phyloP scores from a whole-genome alignment of 2,888 invertebrate genomes.

The Dorcus parallelipipedus region DNA sequence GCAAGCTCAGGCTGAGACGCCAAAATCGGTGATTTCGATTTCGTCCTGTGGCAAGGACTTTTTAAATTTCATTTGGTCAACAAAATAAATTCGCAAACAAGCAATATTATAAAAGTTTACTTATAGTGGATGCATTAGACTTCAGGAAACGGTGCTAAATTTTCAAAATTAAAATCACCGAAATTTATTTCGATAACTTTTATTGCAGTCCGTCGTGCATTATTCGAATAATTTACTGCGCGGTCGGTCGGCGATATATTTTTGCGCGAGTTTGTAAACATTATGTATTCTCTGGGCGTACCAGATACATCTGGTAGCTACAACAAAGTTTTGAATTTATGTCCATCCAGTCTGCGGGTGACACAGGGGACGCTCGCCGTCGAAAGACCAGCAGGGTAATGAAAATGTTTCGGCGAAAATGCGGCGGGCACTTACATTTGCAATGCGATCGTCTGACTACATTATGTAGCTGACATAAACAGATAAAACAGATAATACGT shows the following conservation, averaged over 20 bases:
- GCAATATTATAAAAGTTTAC: too few relatives aligned
- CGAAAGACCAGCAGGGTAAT: constrained; percentile 3
- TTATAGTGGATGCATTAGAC: too few relatives aligned
- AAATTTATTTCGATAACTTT: too few relatives aligned
- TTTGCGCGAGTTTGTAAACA: neutral
- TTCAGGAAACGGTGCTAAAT: too few relatives aligned
- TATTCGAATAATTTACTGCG: too few relatives aligned
- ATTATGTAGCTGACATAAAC: constrained; percentile 22
- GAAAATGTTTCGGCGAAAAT: constrained; percentile 1
- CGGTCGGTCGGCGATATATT: too few relatives aligned
- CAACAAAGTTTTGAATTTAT: constrained; percentile 29
- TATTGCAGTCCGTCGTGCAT: too few relatives aligned
- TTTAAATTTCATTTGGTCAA: too few relatives aligned
- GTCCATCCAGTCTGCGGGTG: constrained; percentile 27
- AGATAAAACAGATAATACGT: constrained; percentile 20
- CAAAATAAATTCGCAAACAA: too few relatives aligned
- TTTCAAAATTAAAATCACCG: too few relatives aligned
- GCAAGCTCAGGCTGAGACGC: neutral
- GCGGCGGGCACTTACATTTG: neutral
- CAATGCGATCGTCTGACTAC: constrained; percentile 9
- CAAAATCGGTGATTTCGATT: too few relatives aligned
- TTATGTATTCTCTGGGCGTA: constrained; percentile 9
- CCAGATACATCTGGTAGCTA: constrained; percentile 24
- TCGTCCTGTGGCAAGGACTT: too few relatives aligned
- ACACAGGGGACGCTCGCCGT: constrained; percentile 17